Percentiles rank a stretch among this genome's conserved stretches.
Evolutionary conservation across 2,113 vertebrate species (phyloP).

Genomic region (Vimba vimba): DNA sequence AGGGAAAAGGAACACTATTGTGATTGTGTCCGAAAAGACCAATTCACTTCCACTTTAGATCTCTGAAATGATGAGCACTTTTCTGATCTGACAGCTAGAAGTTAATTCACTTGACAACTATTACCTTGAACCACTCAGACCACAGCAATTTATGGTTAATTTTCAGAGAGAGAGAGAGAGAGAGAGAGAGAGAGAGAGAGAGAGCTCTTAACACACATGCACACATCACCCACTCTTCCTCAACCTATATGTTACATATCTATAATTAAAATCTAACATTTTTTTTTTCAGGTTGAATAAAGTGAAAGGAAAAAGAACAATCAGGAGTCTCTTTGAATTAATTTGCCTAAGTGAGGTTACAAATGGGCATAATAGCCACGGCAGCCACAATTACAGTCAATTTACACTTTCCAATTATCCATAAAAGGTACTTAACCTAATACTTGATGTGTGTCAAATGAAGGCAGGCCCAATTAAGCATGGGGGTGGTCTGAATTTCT

Average conservation of each 20-base stretch:
- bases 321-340: constrained; percentile 47
- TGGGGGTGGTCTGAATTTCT: constrained; percentile 52
- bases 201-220: constrained; percentile 1
- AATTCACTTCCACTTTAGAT: constrained; percentile 5
- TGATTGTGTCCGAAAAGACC: neutral
- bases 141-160: neutral
- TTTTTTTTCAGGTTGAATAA: neutral
- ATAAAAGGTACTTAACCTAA: constrained; percentile 69
- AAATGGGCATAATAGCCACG: constrained; percentile 55
- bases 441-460: constrained; percentile 61
- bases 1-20: neutral
- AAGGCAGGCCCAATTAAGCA: constrained; percentile 60
- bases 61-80: neutral
- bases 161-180: neutral
- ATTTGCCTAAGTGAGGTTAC: constrained; percentile 57
- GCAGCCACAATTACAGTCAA: constrained; percentile 59
- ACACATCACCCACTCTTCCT: neutral
- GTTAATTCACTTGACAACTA: constrained; percentile 17
- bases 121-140: constrained; percentile 1
- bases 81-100: constrained; percentile 25
- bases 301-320: constrained; percentile 38
- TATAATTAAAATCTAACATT: neutral
- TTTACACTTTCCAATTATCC: constrained; percentile 68
- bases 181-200: neutral
- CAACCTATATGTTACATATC: constrained; percentile 7